Evolutionary conservation across 2,797 vertebrate genomes (phyloP).

Genomic region (Acipenser oxyrinchus): DNA sequence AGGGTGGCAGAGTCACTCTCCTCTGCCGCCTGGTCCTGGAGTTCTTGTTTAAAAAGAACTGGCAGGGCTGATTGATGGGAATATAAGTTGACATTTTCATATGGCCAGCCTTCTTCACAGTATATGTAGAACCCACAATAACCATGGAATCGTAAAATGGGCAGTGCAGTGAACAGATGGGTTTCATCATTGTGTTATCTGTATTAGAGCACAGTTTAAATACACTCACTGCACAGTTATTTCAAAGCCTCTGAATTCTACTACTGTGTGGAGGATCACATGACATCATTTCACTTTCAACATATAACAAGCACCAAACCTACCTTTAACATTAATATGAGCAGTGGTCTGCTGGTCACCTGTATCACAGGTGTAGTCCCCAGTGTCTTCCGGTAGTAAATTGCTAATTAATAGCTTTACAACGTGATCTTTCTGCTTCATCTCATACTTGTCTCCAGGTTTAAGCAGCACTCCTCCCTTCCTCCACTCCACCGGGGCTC

Average conservation of each 20-base stretch:
- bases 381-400: slow-evolving; percentile 45
- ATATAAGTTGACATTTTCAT: neutral
- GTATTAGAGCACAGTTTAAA: neutral
- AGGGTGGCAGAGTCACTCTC: slow-evolving; percentile 19
- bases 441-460: slow-evolving; percentile 35
- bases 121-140: neutral
- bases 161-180: too few relatives aligned
- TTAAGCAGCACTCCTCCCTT: slow-evolving; percentile 30
- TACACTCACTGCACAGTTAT: neutral
- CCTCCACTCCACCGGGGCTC: slow-evolving; percentile 19
- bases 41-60: slow-evolving; percentile 28
- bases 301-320: neutral
- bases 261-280: neutral
- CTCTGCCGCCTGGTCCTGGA: slow-evolving; percentile 13
- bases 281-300: neutral
- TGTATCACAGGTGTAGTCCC: slow-evolving; percentile 51
- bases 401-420: slow-evolving; percentile 47
- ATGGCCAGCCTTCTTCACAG: neutral
- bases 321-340: slow-evolving; percentile 41
- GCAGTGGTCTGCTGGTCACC: slow-evolving; percentile 43
- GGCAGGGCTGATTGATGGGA: slow-evolving; percentile 33
- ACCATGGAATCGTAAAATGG: neutral
- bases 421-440: slow-evolving; percentile 33
- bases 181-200: neutral
- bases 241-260: neutral